Conservation (phyloP, 2,113 vertebrate genomes). For the Elephantulus edwardii region DNA sequence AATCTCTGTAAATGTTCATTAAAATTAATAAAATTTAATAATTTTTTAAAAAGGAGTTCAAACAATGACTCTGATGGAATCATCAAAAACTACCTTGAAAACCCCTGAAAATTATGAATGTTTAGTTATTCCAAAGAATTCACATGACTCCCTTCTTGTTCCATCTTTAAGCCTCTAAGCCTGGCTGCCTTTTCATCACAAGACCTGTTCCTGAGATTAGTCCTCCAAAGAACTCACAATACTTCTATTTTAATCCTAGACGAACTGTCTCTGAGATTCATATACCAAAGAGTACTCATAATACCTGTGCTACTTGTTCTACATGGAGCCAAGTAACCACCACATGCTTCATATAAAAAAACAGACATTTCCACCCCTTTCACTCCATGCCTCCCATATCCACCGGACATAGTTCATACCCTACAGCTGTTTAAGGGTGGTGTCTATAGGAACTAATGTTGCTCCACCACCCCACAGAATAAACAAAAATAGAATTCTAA, state of each 20-base stretch:
- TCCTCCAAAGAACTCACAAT: neutral
- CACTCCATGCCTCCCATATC: neutral
- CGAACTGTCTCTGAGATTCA: neutral
- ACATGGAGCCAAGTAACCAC: neutral
- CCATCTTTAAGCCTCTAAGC: neutral
- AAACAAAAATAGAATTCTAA: conserved; percentile 23
- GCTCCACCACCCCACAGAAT: neutral
- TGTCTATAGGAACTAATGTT: neutral
- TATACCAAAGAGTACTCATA: neutral
- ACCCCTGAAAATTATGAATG: neutral
- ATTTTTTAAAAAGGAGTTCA: too few species aligned
- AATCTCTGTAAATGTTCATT: too few species aligned
- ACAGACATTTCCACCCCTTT: neutral
- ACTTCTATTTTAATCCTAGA: too few species aligned
- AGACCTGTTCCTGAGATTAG: neutral
- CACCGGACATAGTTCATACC: neutral
- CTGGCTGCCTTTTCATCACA: neutral
- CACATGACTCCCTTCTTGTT: neutral
- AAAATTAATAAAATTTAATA: too few species aligned
- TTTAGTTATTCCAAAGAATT: neutral
- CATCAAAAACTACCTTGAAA: neutral
- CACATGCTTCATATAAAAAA: neutral
- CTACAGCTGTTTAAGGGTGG: accelerated
- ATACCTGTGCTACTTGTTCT: neutral
- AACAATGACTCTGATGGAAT: neutral